Conservation (phyloP, 2,797 vertebrate species). For the Eutrigla gurnardus region DNA sequence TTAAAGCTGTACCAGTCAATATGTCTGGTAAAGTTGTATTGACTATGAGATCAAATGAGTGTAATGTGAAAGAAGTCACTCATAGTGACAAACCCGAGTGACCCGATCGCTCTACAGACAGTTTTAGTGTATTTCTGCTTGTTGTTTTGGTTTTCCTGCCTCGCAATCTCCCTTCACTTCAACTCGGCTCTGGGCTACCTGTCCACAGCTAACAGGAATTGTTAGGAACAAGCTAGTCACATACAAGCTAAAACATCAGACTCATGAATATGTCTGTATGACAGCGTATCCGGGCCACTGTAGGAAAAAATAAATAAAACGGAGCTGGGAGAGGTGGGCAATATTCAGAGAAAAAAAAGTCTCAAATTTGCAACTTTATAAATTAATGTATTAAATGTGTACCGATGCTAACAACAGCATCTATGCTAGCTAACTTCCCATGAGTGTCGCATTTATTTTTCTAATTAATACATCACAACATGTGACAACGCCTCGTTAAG, state of each 20-base stretch:
- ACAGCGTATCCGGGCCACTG: too few relatives aligned
- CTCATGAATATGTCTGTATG: neutral
- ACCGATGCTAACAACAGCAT: too few relatives aligned
- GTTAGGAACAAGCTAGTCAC: neutral
- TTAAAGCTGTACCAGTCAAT: neutral
- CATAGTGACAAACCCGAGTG: neutral
- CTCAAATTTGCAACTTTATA: too few relatives aligned
- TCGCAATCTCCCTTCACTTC: neutral
- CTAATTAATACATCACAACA: too few relatives aligned
- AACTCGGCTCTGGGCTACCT: neutral
- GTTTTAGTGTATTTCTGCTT: neutral
- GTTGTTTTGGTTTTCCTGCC: neutral
- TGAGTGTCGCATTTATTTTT: too few relatives aligned
- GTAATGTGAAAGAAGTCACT: neutral
- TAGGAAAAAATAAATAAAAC: too few relatives aligned
- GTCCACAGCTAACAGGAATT: neutral
- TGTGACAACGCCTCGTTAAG: too few relatives aligned
- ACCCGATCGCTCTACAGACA: neutral
- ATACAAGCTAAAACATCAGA: neutral
- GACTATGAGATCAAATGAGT: neutral
- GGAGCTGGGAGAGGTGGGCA: too few relatives aligned
- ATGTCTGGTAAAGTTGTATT: neutral
- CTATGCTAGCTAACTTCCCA: too few relatives aligned
- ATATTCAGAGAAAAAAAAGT: too few relatives aligned
- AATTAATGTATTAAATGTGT: too few relatives aligned